Evolutionary conservation across 1,140 invertebrate species (phyloP), one percentile per base, ranked within the genome.

Genomic region (Galleria mellonella): DNA sequence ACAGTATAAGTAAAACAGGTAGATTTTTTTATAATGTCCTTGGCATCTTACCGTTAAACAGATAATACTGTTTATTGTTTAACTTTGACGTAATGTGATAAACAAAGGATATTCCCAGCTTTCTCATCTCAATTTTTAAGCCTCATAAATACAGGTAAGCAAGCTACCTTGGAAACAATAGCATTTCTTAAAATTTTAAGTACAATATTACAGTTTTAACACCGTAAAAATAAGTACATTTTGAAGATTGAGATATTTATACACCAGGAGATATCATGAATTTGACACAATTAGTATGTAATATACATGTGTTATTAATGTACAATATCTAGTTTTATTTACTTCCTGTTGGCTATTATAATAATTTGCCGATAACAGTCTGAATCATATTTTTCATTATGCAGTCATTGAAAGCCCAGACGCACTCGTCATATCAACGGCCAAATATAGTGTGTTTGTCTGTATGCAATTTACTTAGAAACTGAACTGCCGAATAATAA

Each of bases 401-500:
- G 60, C 55, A 65, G 62, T 73, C 73, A 78, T 79, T 72, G 61
- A 56, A 72, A 77, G 68, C 58, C 62, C 77, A 78, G 77, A 79
- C 78, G 53, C 61, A 67, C 59, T 62, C 68, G 67, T 75, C 74
- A 72, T 77, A 67, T 67, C 58, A 58, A 70, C 63, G 47, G 60
- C 61, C 54, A 70, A 68, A 76, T 76, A 65, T 68, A 72, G 64
- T 62, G 60, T 61, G 62, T 71, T 68, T 71, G 64, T 62, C 62
- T 61, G 62, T 71, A 78, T 79, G 76, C 76, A 81, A 59, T 84
- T 84, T 84, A 82, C 81, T 82, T 76, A 84, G 81, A 84, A 84
- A 72, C 61, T 57, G 72, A 71, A 82, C 81, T 78, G 77, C 67
- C 75, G 76, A 84, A 84, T 82, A 84, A 84, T 72, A 84, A 84